phyloP scores from a whole-genome alignment of 2,888 invertebrate genomes.

The Tipula unca region DNA sequence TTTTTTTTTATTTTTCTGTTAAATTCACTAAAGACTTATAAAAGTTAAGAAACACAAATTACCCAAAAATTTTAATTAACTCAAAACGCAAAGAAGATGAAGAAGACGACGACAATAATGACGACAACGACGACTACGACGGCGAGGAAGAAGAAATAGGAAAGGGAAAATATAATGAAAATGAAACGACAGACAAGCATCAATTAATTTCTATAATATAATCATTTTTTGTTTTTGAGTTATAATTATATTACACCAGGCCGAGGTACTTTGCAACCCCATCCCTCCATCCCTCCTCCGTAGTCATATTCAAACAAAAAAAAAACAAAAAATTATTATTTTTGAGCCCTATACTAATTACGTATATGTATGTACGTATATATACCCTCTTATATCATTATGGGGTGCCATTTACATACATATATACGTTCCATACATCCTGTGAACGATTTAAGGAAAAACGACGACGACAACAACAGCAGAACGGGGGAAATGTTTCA shows the following conservation, averaged over 20 bases:
- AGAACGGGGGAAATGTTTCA: not conserved
- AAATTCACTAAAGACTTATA: constrained; percentile 8
- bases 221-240: not conserved
- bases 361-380: no score
- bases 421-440: not conserved
- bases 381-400: not conserved
- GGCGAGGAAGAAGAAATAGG: no score
- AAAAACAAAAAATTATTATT: not conserved
- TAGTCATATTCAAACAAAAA: not conserved
- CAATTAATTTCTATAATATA: constrained; percentile 1
- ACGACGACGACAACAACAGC: not conserved
- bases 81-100: not conserved
- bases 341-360: not conserved
- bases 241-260: not conserved
- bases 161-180: constrained; percentile 2
- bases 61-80: constrained; percentile 4
- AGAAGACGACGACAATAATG: not conserved
- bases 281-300: not conserved
- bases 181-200: not conserved
- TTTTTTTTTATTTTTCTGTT: not conserved
- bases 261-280: not conserved
- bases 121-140: no score
- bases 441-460: not conserved
- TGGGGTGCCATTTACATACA: not conserved
- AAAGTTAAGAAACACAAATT: constrained; percentile 4